These are phyloP conservation scores for Enteromius argenteus DNA, from an alignment of 2,797 vertebrate genomes.

Conservation along the genomic window DNA sequence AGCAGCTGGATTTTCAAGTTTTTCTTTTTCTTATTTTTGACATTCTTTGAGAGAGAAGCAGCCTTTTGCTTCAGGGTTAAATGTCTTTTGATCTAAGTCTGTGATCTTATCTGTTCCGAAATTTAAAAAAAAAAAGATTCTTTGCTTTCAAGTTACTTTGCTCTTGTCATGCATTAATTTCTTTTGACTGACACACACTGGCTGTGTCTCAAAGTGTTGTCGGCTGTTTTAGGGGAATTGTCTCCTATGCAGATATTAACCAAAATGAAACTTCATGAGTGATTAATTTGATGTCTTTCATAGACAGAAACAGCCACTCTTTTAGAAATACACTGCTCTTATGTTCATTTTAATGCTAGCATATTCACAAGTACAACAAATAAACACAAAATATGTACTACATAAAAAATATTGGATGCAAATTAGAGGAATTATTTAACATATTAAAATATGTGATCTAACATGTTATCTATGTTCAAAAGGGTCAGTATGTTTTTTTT, in stretches of 20 bases:
- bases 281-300: not conserved
- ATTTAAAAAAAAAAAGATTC: not conserved
- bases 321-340: not conserved
- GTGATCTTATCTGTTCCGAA: not conserved
- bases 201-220: not conserved
- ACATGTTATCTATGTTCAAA: no score
- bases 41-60: not conserved
- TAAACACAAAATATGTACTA: not conserved
- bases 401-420: not conserved
- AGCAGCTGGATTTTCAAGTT: not conserved
- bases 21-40: not conserved
- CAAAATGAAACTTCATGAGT: not conserved
- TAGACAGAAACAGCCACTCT: not conserved
- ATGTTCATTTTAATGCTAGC: not conserved
- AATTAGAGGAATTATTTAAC: not conserved
- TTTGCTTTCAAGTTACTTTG: not conserved
- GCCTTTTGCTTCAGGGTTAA: constrained; percentile 3
- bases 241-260: not conserved
- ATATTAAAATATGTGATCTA: not conserved
- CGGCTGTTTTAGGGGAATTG: not conserved
- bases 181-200: not conserved
- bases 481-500: no score
- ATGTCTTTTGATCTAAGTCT: not conserved
- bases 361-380: not conserved
- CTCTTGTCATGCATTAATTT: not conserved